A percentile compares a stretch with the other conserved stretches of the same genome.
These are phyloP conservation scores for Stercorarius parasiticus DNA, from an alignment of 2,113 vertebrate genomes.

Conservation along the genomic window DNA sequence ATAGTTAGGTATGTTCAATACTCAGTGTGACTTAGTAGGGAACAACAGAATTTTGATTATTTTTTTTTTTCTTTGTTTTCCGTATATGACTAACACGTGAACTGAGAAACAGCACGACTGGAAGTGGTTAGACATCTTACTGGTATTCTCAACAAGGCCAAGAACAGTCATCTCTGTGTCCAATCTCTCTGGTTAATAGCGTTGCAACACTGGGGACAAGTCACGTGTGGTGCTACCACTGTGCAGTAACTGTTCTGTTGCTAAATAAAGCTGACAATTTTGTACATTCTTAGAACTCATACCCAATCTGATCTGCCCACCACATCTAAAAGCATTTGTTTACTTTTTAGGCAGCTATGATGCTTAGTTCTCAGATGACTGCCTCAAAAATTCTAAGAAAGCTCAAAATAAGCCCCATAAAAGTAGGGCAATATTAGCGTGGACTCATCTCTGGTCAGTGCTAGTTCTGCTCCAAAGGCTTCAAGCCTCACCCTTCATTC, in stretches of 20 bases:
- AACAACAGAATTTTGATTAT: background rate
- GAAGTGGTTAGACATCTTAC: background rate
- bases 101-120: background rate
- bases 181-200: background rate
- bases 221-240: background rate
- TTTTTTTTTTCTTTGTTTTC: background rate
- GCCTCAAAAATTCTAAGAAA: background rate
- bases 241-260: background rate
- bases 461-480: background rate
- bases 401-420: background rate
- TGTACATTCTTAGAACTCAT: background rate
- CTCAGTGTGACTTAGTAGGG: background rate
- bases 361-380: background rate
- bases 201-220: background rate
- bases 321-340: conserved; percentile 8
- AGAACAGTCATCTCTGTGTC: background rate
- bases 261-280: conserved; percentile 29
- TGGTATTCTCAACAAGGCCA: background rate
- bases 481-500: background rate
- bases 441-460: background rate
- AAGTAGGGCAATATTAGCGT: background rate
- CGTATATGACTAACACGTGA: background rate
- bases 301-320: background rate
- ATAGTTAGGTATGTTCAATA: background rate
- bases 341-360: background rate